Conservation (phyloP, 2,113 vertebrate genomes). For the Cebus imitator region DNA sequence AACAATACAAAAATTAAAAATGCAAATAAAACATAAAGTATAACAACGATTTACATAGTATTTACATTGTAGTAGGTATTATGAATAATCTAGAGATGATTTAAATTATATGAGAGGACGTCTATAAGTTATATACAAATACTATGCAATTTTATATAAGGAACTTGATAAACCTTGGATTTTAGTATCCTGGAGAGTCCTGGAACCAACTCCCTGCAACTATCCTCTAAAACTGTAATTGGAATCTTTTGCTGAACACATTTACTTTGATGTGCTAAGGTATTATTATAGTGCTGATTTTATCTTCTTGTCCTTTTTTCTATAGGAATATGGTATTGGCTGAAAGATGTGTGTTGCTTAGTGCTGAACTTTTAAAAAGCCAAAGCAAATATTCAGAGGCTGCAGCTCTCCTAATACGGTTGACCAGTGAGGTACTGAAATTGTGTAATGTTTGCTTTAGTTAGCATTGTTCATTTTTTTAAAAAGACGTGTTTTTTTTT, state of each 20-base stretch:
- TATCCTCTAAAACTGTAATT: neutral
- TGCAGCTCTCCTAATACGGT: slow-evolving; percentile 96
- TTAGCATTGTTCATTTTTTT: slow-evolving; percentile 20
- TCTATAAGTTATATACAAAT: neutral
- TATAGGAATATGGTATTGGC: slow-evolving; percentile 95
- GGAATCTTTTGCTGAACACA: neutral
- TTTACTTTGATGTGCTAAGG: neutral
- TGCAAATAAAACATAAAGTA: neutral
- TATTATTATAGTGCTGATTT: slow-evolving; percentile 45
- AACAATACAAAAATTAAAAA: neutral
- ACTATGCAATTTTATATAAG: neutral
- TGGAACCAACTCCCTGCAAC: neutral
- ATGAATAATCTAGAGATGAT: neutral
- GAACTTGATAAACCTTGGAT: neutral
- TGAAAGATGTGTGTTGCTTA: slow-evolving; percentile 96
- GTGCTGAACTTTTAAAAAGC: slow-evolving; percentile 97
- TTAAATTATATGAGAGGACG: neutral
- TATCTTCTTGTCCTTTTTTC: slow-evolving; percentile 49
- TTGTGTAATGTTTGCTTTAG: slow-evolving; percentile 14
- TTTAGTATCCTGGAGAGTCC: neutral
- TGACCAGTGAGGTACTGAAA: slow-evolving; percentile 95
- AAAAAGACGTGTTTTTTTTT: neutral
- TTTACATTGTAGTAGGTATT: neutral
- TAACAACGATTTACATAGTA: neutral
- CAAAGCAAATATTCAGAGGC: slow-evolving; percentile 97